phyloP scores from a whole-genome alignment of 2,797 vertebrate species.

The Halcyon chelicuti region DNA sequence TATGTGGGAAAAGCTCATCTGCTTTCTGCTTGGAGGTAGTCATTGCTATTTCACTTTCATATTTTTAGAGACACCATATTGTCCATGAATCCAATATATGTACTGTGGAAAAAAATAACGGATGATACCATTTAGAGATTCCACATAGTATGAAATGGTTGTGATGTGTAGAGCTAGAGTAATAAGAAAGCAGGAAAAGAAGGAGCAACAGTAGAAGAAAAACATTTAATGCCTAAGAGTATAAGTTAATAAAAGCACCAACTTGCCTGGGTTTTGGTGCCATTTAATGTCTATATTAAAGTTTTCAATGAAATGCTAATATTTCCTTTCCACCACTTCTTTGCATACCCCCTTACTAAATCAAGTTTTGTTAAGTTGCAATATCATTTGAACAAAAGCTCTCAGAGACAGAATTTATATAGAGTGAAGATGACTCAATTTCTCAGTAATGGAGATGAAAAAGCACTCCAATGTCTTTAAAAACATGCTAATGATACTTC shows the following conservation, averaged over 20 bases:
- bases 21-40: background rate
- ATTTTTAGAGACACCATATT: background rate
- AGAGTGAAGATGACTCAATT: constrained; percentile 31
- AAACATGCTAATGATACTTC: constrained; percentile 22
- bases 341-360: background rate
- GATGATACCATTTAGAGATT: background rate
- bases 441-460: constrained; percentile 30
- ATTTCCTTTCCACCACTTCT: constrained; percentile 21
- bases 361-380: constrained; percentile 37
- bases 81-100: background rate
- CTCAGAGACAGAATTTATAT: constrained; percentile 27
- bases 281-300: constrained; percentile 59
- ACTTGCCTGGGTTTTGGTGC: background rate
- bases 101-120: background rate
- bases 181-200: constrained; percentile 13
- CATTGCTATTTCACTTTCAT: background rate
- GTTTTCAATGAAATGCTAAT: constrained; percentile 38
- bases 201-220: constrained; percentile 15
- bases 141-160: constrained; percentile 36
- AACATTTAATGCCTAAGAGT: background rate
- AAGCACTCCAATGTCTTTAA: background rate
- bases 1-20: background rate
- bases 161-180: background rate
- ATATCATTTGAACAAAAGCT: constrained; percentile 47
- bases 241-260: constrained; percentile 59